Percentiles rank a stretch among this genome's conserved stretches.
Conservation (phyloP, 2,113 vertebrate genomes). For the Boleophthalmus pectinirostris region DNA sequence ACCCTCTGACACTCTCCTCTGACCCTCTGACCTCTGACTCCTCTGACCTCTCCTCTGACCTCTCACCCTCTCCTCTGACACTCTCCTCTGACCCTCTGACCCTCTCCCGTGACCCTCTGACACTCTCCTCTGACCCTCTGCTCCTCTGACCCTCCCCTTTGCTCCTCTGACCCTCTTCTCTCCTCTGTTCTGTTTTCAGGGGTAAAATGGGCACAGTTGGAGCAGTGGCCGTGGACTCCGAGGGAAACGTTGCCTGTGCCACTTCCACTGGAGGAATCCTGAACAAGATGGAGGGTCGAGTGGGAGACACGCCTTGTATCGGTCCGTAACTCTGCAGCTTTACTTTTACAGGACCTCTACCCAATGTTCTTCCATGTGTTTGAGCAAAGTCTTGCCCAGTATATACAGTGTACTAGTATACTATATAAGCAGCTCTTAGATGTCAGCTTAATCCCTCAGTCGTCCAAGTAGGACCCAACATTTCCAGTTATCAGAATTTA, state of each 20-base stretch:
- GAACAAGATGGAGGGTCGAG: conserved; percentile 85
- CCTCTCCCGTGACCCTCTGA: background rate
- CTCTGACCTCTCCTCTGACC: background rate
- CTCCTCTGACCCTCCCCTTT: too few species aligned
- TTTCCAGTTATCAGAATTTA: too few species aligned
- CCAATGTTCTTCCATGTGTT: too few species aligned
- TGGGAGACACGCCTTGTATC: conserved; percentile 84
- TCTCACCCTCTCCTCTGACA: too few species aligned
- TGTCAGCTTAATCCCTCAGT: too few species aligned
- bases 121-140: background rate
- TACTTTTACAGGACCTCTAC: too few species aligned
- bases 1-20: background rate
- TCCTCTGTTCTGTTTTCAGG: conserved; percentile 16
- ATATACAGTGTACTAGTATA: too few species aligned
- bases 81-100: too few species aligned
- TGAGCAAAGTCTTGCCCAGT: too few species aligned
- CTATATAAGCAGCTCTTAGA: too few species aligned
- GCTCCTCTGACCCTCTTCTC: too few species aligned
- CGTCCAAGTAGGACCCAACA: too few species aligned
- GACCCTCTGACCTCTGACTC: background rate
- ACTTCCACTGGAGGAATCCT: conserved; percentile 84
- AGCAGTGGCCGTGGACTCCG: conserved; percentile 81
- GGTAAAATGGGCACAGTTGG: conserved; percentile 86
- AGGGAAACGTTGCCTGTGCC: conserved; percentile 82
- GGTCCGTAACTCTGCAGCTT: conserved; percentile 63